Base-by-base conservation (phyloP, 1,140 invertebrate species). In the Aphelinus atriplicis region DNA sequence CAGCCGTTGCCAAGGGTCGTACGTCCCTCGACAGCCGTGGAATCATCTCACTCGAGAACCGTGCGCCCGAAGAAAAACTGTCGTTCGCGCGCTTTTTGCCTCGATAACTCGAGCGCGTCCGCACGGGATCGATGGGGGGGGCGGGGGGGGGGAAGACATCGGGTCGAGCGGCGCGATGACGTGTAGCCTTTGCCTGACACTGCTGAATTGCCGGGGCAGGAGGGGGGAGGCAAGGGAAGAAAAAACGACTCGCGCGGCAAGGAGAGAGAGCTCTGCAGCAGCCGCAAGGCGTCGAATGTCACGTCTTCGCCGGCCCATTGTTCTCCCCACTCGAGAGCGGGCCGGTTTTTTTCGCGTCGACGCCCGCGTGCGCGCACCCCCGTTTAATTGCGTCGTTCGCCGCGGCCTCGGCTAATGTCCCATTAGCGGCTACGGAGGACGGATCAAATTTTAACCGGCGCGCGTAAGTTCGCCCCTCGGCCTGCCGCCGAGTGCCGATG, bases 361-460 rank as follows among this genome's bases (percentile, higher is more conserved):
- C 26, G 26, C 26, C 26, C 26, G 26, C 26, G 26, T 26, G 56
- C 3, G 6, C 10, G 26, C 26, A 7, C 9, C 50, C 9, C 61
- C 43, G 3, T 65, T 47, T 43, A 45, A 51, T 62, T 55, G 51
- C 1, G 79, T 79, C 77, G 77, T 76, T 76, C 76, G 69, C 77
- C 78, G 78, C 73, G 77, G 77, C 77, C 78, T 70, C 73, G 45
- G 80, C 66, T 80, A 86, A 83, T 81, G 81, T 82, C 80, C 80
- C 83, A 81, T 85, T 84, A 85, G 79, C 77, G 78, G 3, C 74
- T 81, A 84, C 82, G 85, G 84, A 86, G 80, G 81, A 80, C 79
- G 79, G 81, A 83, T 86, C 80, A 80, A 81, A 81, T 81, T 84
- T 84, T 83, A 82, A 86, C 83, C 81, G 81, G 78, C 51, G 80